Conservation (phyloP, 2,797 vertebrate species). For the Hafferia zeledoni region DNA sequence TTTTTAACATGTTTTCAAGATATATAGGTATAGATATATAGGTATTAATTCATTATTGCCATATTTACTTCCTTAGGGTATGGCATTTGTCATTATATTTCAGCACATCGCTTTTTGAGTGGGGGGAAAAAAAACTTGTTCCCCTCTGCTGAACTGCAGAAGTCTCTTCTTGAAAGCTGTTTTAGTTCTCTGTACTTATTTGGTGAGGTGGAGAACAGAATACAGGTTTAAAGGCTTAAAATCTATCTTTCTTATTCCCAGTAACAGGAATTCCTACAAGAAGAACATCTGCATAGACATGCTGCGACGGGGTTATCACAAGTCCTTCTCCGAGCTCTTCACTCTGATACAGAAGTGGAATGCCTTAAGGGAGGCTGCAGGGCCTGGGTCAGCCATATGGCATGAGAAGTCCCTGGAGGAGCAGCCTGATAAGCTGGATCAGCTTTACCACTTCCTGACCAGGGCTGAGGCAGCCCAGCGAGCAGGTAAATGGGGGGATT, state of each 20-base stretch:
- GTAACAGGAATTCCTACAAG: constrained; percentile 84
- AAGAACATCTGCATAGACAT: constrained; percentile 89
- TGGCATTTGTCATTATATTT: background rate
- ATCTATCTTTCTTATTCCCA: constrained; percentile 71
- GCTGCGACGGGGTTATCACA: constrained; percentile 81
- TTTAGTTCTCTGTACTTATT: background rate
- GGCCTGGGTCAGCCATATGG: constrained; percentile 93
- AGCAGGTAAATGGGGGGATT: constrained; percentile 78
- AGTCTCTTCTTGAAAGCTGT: constrained; percentile 31
- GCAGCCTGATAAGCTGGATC: constrained; percentile 88
- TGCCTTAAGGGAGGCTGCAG: constrained; percentile 86
- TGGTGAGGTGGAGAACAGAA: background rate
- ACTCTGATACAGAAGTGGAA: constrained; percentile 84
- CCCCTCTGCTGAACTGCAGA: constrained; percentile 13
- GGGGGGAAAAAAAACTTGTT: background rate
- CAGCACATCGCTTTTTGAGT: background rate
- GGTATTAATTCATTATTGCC: background rate
- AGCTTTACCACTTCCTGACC: constrained; percentile 85
- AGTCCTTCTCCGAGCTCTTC: constrained; percentile 82
- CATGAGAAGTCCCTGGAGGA: constrained; percentile 87
- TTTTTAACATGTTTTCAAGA: constrained; percentile 11
- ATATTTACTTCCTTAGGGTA: background rate
- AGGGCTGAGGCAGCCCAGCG: constrained; percentile 83
- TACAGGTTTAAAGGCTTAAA: constrained; percentile 48
- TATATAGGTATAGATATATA: background rate